Percentiles rank a stretch among this genome's conserved stretches.
phyloP scores from a whole-genome alignment of 2,797 vertebrate genomes.

The Botia almorhae region DNA sequence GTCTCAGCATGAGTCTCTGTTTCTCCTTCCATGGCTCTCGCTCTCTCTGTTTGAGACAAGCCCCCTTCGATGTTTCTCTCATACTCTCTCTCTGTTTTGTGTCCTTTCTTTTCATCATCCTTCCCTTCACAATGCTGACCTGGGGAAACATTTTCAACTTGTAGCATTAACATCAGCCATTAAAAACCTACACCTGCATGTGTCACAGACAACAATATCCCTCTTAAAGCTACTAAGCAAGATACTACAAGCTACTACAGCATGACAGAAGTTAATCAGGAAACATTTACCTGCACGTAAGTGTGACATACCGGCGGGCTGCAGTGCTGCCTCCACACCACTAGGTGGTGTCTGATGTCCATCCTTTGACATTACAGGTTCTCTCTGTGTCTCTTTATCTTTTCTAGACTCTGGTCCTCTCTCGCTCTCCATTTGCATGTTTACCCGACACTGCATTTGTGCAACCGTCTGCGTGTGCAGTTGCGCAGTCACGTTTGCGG shows the following conservation, averaged over 20 bases:
- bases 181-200: too few relatives aligned
- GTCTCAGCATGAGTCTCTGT: constrained; percentile 45
- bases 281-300: constrained; percentile 52
- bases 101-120: constrained; percentile 62
- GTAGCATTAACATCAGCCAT: too few relatives aligned
- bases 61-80: constrained; percentile 58
- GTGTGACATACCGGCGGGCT: constrained; percentile 41
- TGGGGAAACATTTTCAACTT: constrained; percentile 57
- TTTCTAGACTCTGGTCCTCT: constrained; percentile 62
- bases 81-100: constrained; percentile 51
- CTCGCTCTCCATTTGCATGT: constrained; percentile 71
- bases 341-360: constrained; percentile 26
- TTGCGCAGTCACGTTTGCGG: constrained; percentile 46
- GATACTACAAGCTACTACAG: too few relatives aligned
- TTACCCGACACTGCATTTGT: constrained; percentile 40
- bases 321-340: constrained; percentile 47
- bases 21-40: constrained; percentile 47
- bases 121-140: constrained; percentile 70
- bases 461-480: constrained; percentile 41
- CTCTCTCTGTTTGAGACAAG: constrained; percentile 43
- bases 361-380: constrained; percentile 35
- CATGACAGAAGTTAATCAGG: too few relatives aligned
- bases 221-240: too few relatives aligned
- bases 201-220: too few relatives aligned
- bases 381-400: constrained; percentile 60